Base-by-base conservation (phyloP, 2,797 vertebrate species). In the Neosilurus hyrtlii region DNA sequence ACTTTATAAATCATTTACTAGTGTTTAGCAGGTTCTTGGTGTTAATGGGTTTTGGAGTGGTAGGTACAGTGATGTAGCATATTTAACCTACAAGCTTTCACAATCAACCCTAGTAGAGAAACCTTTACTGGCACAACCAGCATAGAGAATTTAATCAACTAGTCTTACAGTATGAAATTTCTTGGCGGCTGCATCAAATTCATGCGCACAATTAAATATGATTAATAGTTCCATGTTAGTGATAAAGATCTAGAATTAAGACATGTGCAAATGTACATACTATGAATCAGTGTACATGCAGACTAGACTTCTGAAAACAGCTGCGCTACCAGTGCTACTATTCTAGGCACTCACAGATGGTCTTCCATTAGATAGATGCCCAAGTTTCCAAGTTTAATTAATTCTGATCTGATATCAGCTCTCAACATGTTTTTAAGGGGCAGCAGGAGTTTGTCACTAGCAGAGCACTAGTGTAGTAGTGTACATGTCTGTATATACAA, bases 321-420 rank as follows among this genome's bases (percentile, higher is more conserved):
- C 87, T 88, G 86, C 87, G 86, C 86, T 83, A 87, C 86, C 80
- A 83, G 77, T 72, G 73, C 80, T 85, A 79, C 87, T 88, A 88
- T 88, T 88, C 87, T 86, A 24, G 80, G 84, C 77, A 70, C 62
- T 87, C 86, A 86, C 80, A 86, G 83, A 87, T 82, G 73, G 82
- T 67, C 84, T 83, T 88, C 54, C 76, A 85, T 84, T 83, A 83
- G 84, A 80, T 80, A 83, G 86, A 82, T 68, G 54, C 80, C 79
- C 79, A 73, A 88, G 88, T 84, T 84, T 88, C 88, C 75, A 82
- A 59, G 66, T 87, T 89, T 85, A 86, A 88, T 89, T 86, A 84
- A 89, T 89, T 84, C 81, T 82, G 62, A 79, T 86, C 83, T 80
- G 81, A 85, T 87, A 89, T 84, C 56, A 43, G 54, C 37, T 81